Evolutionary conservation across 1,140 invertebrate genomes (phyloP).

Genomic region (Aethina tumida): DNA sequence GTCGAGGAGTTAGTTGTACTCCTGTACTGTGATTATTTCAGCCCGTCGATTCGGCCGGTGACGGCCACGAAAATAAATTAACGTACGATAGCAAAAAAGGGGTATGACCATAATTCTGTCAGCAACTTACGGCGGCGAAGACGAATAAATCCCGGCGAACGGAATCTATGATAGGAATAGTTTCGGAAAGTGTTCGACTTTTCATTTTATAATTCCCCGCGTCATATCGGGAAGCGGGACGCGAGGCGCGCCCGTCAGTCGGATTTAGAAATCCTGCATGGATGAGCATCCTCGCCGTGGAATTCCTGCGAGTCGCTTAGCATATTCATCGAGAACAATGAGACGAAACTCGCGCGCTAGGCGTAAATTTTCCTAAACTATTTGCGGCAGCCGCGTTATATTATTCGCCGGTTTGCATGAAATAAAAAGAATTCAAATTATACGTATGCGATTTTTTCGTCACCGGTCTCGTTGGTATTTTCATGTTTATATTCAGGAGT

Average conservation of each 20-base stretch:
- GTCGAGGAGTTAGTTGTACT: too few relatives aligned
- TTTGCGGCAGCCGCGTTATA: conserved; percentile 32
- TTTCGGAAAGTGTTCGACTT: conserved; percentile 6
- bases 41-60: too few relatives aligned
- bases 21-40: too few relatives aligned
- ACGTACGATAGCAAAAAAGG: too few relatives aligned
- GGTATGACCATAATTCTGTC: too few relatives aligned
- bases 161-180: conserved; percentile 13
- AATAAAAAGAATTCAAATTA: conserved; percentile 36
- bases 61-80: too few relatives aligned
- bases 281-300: conserved; percentile 17
- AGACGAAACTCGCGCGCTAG: conserved; percentile 23
- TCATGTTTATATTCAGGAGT: conserved; percentile 34
- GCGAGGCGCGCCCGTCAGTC: too few relatives aligned
- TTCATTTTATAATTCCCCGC: conserved; percentile 11
- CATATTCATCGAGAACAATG: conserved; percentile 35
- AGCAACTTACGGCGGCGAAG: too few relatives aligned
- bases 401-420: conserved; percentile 31
- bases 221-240: conserved; percentile 9
- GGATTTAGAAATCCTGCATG: conserved; percentile 20
- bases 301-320: conserved; percentile 27
- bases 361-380: conserved; percentile 34
- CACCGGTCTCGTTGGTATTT: conserved; percentile 31
- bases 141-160: too few relatives aligned
- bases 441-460: conserved; percentile 35